Base-by-base conservation (phyloP, 2,888 invertebrate genomes). In the Tholera decimalis region DNA sequence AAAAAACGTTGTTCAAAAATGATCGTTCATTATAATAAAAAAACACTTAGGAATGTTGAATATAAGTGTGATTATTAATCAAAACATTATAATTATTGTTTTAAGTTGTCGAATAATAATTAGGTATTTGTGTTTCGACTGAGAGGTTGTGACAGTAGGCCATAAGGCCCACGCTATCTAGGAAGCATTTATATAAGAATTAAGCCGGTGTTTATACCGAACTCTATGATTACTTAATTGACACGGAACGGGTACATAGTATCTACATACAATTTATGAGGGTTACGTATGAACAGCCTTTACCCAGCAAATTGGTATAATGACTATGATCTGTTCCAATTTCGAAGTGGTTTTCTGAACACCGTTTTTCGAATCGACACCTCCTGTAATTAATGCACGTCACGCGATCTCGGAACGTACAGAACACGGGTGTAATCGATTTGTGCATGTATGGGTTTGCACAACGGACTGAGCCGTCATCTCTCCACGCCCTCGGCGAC, bases 281-380 rank as follows among this genome's bases (percentile, higher is more conserved):
- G 51, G 30, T 76, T 77, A 75, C 73, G 55, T 24, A 65, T 73
- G 80, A 83, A 80, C 80, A 80, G 82, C 79, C 77, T 84, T 78
- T 80, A 85, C 86, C 80, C 88, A 88, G 84, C 83, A 85, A 88
- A 89, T 86, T 88, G 82, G 75, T 84, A 80, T 92, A 93, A 93
- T 93, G 85, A 89, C 89, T 90, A 91, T 93, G 87, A 92, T 93
- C 92, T 91, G 88, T 88, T 84, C 85, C 88, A 90, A 87, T 86
- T 88, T 89, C 86, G 87, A 88, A 89, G 86, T 89, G 83, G 85
- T 88, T 88, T 84, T 88, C 86, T 86, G 88, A 88, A 86, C 83
- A 89, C 86, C 84, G 89, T 91, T 95, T 94, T 93, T 92, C 92
- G 90, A 90, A 93, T 94, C 93, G 93, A 94, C 95, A 95, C 94